Percentiles rank a stretch among this genome's conserved stretches.
Evolutionary conservation across 2,888 invertebrate species (phyloP).

Genomic region (Bembecia ichneumoniformis): DNA sequence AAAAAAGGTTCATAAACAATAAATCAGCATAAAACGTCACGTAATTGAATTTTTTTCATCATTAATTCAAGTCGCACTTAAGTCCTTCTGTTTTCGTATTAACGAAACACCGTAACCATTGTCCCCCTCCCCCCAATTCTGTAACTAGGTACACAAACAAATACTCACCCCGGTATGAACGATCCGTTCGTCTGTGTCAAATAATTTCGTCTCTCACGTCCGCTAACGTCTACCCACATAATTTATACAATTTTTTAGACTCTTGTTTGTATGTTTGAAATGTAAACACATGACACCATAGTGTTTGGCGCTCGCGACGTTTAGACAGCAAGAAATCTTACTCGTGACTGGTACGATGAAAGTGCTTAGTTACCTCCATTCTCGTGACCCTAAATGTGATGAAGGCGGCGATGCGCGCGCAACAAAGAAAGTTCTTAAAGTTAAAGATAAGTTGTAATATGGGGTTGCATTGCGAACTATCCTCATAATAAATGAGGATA

Average conservation of each 20-base stretch:
- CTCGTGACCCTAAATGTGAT: slow-evolving; percentile 4
- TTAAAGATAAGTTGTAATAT: too few species aligned
- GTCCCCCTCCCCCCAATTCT: slow-evolving; percentile 3
- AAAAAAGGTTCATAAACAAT: too few species aligned
- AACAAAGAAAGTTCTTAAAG: slow-evolving; percentile 6
- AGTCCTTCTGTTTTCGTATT: too few species aligned
- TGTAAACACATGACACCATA: slow-evolving; percentile 31
- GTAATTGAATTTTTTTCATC: too few species aligned
- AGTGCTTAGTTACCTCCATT: slow-evolving; percentile 24
- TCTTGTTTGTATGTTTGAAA: slow-evolving; percentile 19
- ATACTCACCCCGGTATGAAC: slow-evolving; percentile 76
- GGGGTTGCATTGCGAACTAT: too few species aligned
- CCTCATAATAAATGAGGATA: too few species aligned
- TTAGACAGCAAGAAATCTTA: slow-evolving; percentile 35
- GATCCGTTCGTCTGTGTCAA: slow-evolving; percentile 72
- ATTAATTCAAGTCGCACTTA: too few species aligned
- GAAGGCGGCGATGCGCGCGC: slow-evolving; percentile 37
- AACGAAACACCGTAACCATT: not conserved
- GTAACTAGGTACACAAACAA: slow-evolving; percentile 2
- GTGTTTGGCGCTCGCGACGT: slow-evolving; percentile 24
- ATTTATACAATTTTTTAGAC: slow-evolving; percentile 26
- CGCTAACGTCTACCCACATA: slow-evolving; percentile 75
- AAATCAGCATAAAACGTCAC: too few species aligned
- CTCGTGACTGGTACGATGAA: slow-evolving; percentile 45
- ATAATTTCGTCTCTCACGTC: slow-evolving; percentile 73